Evolutionary conservation across 2,113 vertebrate genomes (phyloP).

Genomic region (Gambusia holbrooki): DNA sequence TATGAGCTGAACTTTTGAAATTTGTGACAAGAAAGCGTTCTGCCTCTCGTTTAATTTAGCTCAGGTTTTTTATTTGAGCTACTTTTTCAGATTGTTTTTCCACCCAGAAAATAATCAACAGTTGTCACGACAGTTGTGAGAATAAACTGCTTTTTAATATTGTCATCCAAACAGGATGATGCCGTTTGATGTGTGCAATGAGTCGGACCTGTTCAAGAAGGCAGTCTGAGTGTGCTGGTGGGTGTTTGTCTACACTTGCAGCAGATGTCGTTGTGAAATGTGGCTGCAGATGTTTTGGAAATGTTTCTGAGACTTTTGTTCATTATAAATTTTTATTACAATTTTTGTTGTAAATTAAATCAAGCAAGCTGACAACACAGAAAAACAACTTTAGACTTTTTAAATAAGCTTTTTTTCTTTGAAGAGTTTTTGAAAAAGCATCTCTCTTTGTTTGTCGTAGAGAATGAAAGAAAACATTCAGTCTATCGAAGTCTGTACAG

Average conservation of each 20-base stretch:
- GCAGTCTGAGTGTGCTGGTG: conserved; percentile 43
- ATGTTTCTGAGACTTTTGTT: conserved; percentile 53
- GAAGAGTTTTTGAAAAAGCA: background rate
- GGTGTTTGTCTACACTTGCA: conserved; percentile 46
- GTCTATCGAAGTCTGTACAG: too few relatives aligned
- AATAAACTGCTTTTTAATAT: conserved; percentile 48
- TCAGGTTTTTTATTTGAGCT: background rate
- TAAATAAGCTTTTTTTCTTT: background rate
- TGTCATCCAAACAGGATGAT: conserved; percentile 53
- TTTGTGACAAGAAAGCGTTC: background rate
- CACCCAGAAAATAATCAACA: conserved; percentile 43
- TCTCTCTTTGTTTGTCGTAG: background rate
- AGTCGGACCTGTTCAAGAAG: conserved; percentile 63
- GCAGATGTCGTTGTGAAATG: conserved; percentile 65
- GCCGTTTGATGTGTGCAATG: conserved; percentile 69
- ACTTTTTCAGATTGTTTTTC: conserved; percentile 2
- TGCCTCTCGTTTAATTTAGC: background rate
- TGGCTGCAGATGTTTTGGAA: conserved; percentile 65
- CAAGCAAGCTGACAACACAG: background rate
- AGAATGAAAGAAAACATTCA: background rate
- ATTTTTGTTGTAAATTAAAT: conserved; percentile 21
- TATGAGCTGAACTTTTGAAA: background rate
- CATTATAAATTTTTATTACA: conserved; percentile 31
- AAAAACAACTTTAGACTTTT: background rate
- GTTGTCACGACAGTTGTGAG: conserved; percentile 58